A percentile compares a stretch with the other conserved stretches of the same genome.
Conservation (phyloP, 2,113 vertebrate species). For the Morphnarchus princeps region DNA sequence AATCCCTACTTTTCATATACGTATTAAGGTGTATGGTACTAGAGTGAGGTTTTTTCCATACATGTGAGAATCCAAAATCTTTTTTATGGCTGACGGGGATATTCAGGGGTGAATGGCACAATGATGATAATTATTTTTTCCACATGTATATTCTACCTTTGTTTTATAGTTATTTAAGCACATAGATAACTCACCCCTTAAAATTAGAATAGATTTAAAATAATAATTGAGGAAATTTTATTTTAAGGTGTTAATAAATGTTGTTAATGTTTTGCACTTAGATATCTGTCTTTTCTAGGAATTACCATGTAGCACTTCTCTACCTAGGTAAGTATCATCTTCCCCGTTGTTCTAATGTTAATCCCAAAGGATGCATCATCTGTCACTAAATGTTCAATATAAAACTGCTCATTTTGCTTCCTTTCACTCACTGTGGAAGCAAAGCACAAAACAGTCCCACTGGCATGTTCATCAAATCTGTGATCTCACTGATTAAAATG, state of each 20-base stretch:
- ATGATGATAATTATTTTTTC: neutral
- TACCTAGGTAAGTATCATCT: neutral
- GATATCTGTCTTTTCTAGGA: neutral
- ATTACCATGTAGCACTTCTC: neutral
- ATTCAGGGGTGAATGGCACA: neutral
- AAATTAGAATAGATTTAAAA: neutral
- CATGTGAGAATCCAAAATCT: neutral
- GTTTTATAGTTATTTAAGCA: neutral
- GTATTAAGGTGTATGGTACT: neutral
- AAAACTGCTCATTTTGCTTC: constrained; percentile 59
- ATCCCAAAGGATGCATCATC: constrained; percentile 38
- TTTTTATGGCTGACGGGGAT: neutral
- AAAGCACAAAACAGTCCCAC: constrained; percentile 44
- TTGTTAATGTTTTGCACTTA: neutral
- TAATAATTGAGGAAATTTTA: neutral
- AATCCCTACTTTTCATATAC: neutral
- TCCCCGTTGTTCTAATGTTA: neutral
- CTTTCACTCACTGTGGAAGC: constrained; percentile 50
- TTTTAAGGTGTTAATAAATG: neutral
- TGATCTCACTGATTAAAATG: constrained; percentile 68
- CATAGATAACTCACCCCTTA: neutral
- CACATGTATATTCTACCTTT: neutral
- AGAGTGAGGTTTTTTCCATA: neutral
- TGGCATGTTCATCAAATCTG: constrained; percentile 62
- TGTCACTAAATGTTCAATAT: constrained; percentile 40